Evolutionary conservation across 2,888 invertebrate genomes (phyloP), one percentile per base, ranked within the genome.

Genomic region (Orchesella flavescens): DNA sequence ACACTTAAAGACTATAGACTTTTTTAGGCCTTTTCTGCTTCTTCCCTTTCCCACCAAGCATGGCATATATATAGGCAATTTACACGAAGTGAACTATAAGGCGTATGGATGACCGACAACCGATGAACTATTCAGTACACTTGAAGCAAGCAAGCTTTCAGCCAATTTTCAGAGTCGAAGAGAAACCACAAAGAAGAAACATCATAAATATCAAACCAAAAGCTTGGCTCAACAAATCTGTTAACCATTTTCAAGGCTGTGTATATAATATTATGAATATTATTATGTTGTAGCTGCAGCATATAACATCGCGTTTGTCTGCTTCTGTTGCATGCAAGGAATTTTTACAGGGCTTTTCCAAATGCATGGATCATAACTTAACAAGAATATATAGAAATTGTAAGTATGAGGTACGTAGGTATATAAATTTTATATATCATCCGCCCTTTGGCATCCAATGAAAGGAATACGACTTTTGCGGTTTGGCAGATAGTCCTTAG

Each of bases 31-130:
- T 53, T 69, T 13, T 69, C 21, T 34, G 34, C 17, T 21, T 23
- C 53, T 71, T 13, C 24, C 17, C 7, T 71, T 23, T 57, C 23
- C 43, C 15, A 21, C 9, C 43, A 66, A 66, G 10, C 23, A 49
- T 13, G 17, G n/a, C 55, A 49, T 21, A 19, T 10, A 10, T 5
- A 21, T 46, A 49, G 13, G 9, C 59, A 21, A 12, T 23, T 61
- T 46, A 46, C 23, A 34, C 15, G 49, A 44, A 44, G n/a, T 17
- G 34, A n/a, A 34, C 15, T 15, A 21, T 68, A 9, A 68, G 55
- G 71, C 46, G 74, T 46, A 74, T 63, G 74, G 74, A 61, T 74
- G 74, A 74, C 74, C 74, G 74, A 63, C 74, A 74, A 61, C 63
- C 63, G 49, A 74, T 74, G 74, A 74, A 74, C 74, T 74, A 24